Evolutionary conservation across 1,140 invertebrate genomes (phyloP), one percentile per base, ranked within the genome.

Genomic region (Lamellibrachia luymesi): DNA sequence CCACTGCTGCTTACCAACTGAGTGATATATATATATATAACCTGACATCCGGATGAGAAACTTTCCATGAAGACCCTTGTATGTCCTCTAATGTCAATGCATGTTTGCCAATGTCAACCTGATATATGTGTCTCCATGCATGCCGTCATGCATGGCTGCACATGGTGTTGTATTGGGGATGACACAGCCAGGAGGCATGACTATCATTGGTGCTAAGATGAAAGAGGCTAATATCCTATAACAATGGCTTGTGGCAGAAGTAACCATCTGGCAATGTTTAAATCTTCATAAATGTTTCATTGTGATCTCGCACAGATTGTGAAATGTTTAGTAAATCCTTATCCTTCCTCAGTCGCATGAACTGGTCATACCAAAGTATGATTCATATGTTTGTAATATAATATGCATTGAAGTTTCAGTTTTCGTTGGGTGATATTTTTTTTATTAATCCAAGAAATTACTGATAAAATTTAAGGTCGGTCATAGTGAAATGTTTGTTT

Each of bases 21-120:
- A 80, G 64, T 80, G 64, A 80, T 80, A 80, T 80, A 80, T 80
- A 80, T 80, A 80, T 80, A 80, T 80, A 80, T 80, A 80, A 80
- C 64, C 64, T 80, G 64, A 80, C 64, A 80, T 80, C 64, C 64
- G 64, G 64, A 80, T 80, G 64, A 80, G 64, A 80, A 80, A 80
- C 17, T 80, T 80, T 80, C 64, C 64, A 80, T 17, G 13, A 80
- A 80, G 64, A 80, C 17, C 64, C 8, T 4, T 22, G 25, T 22
- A 80, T 6, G 64, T 80, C 64, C 17, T 8, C 64, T 22, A 80
- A 80, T 80, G 64, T 80, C 64, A 80, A 22, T 22, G 7, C 64
- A 8, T 80, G 64, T 80, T 1, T 22, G 13, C 64, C 13, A 80
- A 80, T 80, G 64, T 80, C 64, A 80, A 17, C 64, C 64, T 80